Base-by-base conservation (phyloP, 2,888 invertebrate genomes). In the Magallana nippona region DNA sequence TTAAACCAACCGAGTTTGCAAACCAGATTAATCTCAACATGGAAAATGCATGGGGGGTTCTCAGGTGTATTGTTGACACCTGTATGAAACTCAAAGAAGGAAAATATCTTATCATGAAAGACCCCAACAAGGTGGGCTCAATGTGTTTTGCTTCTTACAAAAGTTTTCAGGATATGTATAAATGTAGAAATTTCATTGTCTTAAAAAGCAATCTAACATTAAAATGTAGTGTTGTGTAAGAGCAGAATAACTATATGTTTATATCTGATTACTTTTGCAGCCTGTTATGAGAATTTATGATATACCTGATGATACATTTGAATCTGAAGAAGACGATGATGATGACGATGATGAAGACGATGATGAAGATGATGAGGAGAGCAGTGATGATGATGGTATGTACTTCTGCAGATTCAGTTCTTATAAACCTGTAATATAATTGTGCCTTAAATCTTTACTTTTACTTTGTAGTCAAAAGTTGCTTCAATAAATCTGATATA, bases 1-100 rank as follows among this genome's bases (percentile, higher is more conserved):
- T 98, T 95, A 98, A 98, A 94, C 99, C 99, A 15, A 97, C 97
- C 93, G 99, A 99, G 95, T 99, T 99, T 95, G 99, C 99, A 15
- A 98, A 97, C 11, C 99, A 99, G 95, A 99, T 99, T 93, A 99
- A 98, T 95, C 95, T 99, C 92, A 99, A 98, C 93, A 98, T 99
- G 98, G 99, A 99, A 94, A 99, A 99, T 95, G 98, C 98, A 2
- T 99, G 99, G 99, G 99, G 98, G 88, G 97, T 99, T 85, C 95
- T 99, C 86, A 96, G 99, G 19, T 99, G 98, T 94, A 98, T 99
- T 92, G 97, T 99, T 90, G 99, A 99, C 92, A 97, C 98, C 87
- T 97, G 98, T 92, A 97, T 98, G 97, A 98, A 98, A 94, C 97
- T 98, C 94, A 97, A 98, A 93, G 98, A 98, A 93, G 99, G 99